Conservation (phyloP, 2,888 invertebrate genomes). For the Mythimna ferrago region DNA sequence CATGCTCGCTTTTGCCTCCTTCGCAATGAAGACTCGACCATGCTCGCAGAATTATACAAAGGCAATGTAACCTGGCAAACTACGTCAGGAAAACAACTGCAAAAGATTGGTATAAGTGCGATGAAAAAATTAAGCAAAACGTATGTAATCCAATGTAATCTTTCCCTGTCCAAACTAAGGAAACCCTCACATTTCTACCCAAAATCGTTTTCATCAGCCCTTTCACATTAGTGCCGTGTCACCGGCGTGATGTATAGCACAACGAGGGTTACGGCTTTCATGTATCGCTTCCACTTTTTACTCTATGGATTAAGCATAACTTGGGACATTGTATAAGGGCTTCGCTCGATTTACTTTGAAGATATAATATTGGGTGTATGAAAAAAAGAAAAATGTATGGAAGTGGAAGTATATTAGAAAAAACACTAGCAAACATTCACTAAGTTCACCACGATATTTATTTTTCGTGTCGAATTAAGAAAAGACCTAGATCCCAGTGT, state of each 20-base stretch:
- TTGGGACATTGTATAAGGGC: constrained; percentile 6
- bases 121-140: too few relatives aligned
- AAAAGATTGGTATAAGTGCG: too few relatives aligned
- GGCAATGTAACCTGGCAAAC: too few relatives aligned
- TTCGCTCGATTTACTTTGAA: constrained; percentile 17
- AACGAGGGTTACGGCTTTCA: constrained; percentile 15
- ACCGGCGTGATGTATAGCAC: constrained; percentile 36
- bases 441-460: too few relatives aligned
- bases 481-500: too few relatives aligned
- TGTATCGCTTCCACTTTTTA: constrained; percentile 25
- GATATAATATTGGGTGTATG: not conserved
- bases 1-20: too few relatives aligned
- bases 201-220: constrained; percentile 19
- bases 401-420: too few relatives aligned
- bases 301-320: constrained; percentile 20
- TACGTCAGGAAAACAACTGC: too few relatives aligned
- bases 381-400: not conserved
- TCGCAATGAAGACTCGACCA: too few relatives aligned
- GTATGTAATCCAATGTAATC: not conserved
- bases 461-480: too few relatives aligned
- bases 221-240: constrained; percentile 10
- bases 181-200: not conserved
- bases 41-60: too few relatives aligned
- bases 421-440: too few relatives aligned
- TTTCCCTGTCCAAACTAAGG: not conserved